Base-by-base conservation (phyloP, 2,113 vertebrate species). In the Cochlearius cochlearius region DNA sequence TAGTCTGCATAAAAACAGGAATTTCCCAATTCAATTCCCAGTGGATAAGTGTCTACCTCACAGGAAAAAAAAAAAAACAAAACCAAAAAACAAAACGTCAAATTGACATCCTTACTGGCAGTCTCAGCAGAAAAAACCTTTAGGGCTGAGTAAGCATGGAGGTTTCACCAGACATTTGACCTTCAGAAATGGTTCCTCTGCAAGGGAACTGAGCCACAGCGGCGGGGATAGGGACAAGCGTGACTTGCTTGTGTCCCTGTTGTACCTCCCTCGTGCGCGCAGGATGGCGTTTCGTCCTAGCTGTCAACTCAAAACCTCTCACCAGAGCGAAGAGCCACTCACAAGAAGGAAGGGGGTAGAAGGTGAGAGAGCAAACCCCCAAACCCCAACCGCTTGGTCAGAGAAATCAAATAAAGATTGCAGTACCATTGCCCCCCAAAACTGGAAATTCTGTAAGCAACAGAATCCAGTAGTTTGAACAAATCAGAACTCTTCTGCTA, bases 251-350 rank as follows among this genome's bases (percentile, higher is more conserved):
- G 3, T 38, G 49, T 47, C 43, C 56, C 30, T 7, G 2, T 5
- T 34, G 72, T 15, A 8, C 45, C 38, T 59, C 32, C 66, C 53
- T 43, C 0, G 0, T 21, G 25, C 2, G 3, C 5, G 9, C 47
- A 83, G 62, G 53, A 45, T 21, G 27, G 56, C 0, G 0, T 39
- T 80, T 49, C 5, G 3, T 20, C 38, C 32, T 19, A 32, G 43
- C 27, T 56, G 39, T 4, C 67, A 62, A 10, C n/a, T 36, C 41
- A 60, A 25, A 56, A 55, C 12, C 47, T 50, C 60, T 67, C n/a
- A 63, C 13, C 32, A 80, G 20, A 53, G 25, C 62, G 76, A 83
- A 32, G 8, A 60, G 45, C 3, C 71, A 15, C 56, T 64, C 25
- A 27, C 2, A 43, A 59, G 71, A 36, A 30, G 12, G 9, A 39